Evolutionary conservation across 2,113 vertebrate species (phyloP), one percentile per base, ranked within the genome.

Genomic region (Miniopterus natalensis): DNA sequence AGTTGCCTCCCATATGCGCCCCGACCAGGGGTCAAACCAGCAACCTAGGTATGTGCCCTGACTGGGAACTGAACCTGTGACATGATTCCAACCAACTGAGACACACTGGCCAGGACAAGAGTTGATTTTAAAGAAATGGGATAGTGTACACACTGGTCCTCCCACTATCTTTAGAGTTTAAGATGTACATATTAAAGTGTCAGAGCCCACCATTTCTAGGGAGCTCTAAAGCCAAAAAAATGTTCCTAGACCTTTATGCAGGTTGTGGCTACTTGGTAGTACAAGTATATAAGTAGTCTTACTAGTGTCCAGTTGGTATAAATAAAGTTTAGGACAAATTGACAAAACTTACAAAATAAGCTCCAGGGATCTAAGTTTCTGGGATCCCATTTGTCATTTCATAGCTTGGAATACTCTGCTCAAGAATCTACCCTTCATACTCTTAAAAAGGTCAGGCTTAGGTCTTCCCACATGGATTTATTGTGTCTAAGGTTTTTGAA

Each of bases 321-420:
- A 36, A 53, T 91, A 59, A 85, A 92, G 70, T 85, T 94, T 40
- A 89, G 84, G 45, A 51, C 25, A 63, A 49, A 71, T 85, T 90
- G 79, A 92, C 79, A 89, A 68, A 89, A 85, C 20, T 85, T 65
- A 5, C 29, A 53, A 92, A 79, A 66, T 84, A 88, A 95, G 80
- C 15, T 45, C 6, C 13, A 75, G 66, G 45, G n/a, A 88, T 81
- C 59, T 63, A 47, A 49, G 42, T 88, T 79, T 59, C 55, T 86
- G 36, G 57, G n/a, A 84, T 79, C 15, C 66, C 27, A 12, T 83
- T 84, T 74, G 47, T 92, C n/a, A 95, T 89, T 36, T 95, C 0
- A 7, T 90, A 75, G 36, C 47, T 86, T 95, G 31, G 18, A 81
- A 70, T 15, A 65, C 15, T 66, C 10, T 75, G 18, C 23, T 15